A percentile compares a stretch with the other conserved stretches of the same genome.
These are phyloP conservation scores for Agrilus planipennis DNA, from an alignment of 1,140 invertebrate genomes.

Conservation along the genomic window DNA sequence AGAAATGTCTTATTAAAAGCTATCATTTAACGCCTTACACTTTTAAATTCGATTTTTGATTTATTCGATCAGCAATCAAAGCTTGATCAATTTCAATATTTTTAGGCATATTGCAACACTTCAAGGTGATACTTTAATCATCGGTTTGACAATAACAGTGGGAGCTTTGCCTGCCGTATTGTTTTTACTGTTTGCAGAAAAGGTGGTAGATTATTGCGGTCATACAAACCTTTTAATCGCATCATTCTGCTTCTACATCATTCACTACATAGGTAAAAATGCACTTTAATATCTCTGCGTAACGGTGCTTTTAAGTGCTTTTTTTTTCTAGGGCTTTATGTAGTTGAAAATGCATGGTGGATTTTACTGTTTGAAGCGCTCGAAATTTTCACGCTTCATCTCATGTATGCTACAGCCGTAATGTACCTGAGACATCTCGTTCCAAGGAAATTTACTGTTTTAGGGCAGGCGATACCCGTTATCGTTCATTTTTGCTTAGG, in stretches of 20 bases:
- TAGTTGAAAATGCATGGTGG: constrained; percentile 50
- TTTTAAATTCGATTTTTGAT: too few relatives aligned
- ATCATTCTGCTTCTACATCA: constrained; percentile 66
- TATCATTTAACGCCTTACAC: too few relatives aligned
- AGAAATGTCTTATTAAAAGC: too few relatives aligned
- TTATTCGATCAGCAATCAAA: too few relatives aligned
- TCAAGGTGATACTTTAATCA: constrained; percentile 35
- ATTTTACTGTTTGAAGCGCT: constrained; percentile 58
- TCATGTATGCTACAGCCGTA: constrained; percentile 74
- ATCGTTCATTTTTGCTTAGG: constrained; percentile 73
- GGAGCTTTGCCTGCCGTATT: constrained; percentile 54
- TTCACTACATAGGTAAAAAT: constrained; percentile 50
- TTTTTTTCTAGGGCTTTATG: constrained; percentile 42
- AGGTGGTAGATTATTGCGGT: constrained; percentile 71
- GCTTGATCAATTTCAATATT: too few relatives aligned
- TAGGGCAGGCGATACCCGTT: constrained; percentile 69
- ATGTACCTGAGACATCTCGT: constrained; percentile 70
- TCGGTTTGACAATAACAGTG: constrained; percentile 54
- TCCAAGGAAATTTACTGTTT: constrained; percentile 65
- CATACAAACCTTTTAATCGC: constrained; percentile 73
- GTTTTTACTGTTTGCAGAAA: constrained; percentile 66
- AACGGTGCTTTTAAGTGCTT: constrained; percentile 32
- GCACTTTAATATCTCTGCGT: constrained; percentile 19
- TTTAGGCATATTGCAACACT: constrained; percentile 8
- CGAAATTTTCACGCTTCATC: constrained; percentile 68